A percentile compares a stretch with the other conserved stretches of the same genome.
phyloP scores from a whole-genome alignment of 2,888 invertebrate genomes.

The Germaria angustata region DNA sequence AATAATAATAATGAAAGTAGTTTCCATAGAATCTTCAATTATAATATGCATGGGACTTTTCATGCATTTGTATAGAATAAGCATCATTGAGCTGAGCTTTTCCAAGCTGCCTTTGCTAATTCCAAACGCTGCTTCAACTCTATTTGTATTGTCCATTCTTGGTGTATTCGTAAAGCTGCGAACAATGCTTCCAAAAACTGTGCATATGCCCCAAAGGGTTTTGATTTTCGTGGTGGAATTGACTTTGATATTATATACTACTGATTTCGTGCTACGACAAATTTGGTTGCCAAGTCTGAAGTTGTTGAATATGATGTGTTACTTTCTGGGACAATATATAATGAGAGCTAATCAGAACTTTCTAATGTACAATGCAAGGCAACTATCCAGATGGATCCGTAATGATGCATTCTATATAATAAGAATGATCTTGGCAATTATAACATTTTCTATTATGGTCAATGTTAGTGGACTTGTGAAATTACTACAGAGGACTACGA shows the following conservation, averaged over 20 bases:
- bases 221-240: slow-evolving; percentile 69
- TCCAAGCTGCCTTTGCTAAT: slow-evolving; percentile 68
- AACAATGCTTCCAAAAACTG: slow-evolving; percentile 66
- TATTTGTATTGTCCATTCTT: slow-evolving; percentile 71
- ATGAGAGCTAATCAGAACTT: slow-evolving; percentile 67
- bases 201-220: slow-evolving; percentile 64
- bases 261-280: slow-evolving; percentile 70
- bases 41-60: slow-evolving; percentile 69
- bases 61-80: slow-evolving; percentile 70
- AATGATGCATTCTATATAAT: slow-evolving; percentile 69
- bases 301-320: slow-evolving; percentile 67
- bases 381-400: slow-evolving; percentile 69
- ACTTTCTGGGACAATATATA: slow-evolving; percentile 67
- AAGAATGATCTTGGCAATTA: slow-evolving; percentile 69
- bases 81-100: slow-evolving; percentile 69
- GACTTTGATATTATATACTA: slow-evolving; percentile 68
- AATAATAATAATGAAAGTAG: slow-evolving; percentile 53
- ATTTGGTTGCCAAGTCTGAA: slow-evolving; percentile 72
- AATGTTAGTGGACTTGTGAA: slow-evolving; percentile 59
- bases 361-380: slow-evolving; percentile 63
- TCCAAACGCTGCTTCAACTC: slow-evolving; percentile 71
- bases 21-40: slow-evolving; percentile 59
- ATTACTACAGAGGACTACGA: slow-evolving; percentile 11
- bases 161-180: slow-evolving; percentile 70
- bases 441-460: slow-evolving; percentile 63